phyloP scores from a whole-genome alignment of 2,797 vertebrate genomes.

The Lycodopsis pacificus region DNA sequence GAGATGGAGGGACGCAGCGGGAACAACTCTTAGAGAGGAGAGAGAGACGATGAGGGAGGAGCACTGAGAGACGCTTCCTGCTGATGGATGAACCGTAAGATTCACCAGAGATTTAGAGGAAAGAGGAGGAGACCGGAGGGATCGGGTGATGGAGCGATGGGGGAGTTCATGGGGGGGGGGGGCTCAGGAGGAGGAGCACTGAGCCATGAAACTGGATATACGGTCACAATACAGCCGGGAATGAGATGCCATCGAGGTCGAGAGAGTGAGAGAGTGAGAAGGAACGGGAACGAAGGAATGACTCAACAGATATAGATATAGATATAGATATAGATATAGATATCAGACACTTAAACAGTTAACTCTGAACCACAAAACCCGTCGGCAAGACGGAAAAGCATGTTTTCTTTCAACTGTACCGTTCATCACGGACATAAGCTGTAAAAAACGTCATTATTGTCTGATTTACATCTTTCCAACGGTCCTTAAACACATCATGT shows the following conservation, averaged over 20 bases:
- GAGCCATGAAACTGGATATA: conserved; percentile 53
- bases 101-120: conserved; percentile 14
- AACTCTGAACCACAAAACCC: too few relatives aligned
- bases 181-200: conserved; percentile 2
- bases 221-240: conserved; percentile 36
- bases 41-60: neutral
- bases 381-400: too few relatives aligned
- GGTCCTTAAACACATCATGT: too few relatives aligned
- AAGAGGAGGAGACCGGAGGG: neutral
- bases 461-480: too few relatives aligned
- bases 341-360: neutral
- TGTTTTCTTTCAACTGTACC: too few relatives aligned
- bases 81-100: conserved; percentile 15
- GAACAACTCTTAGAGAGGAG: conserved; percentile 5
- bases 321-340: too few relatives aligned
- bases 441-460: too few relatives aligned
- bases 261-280: conserved; percentile 33
- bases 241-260: conserved; percentile 43
- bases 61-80: neutral
- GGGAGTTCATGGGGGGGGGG: conserved; percentile 3
- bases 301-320: neutral
- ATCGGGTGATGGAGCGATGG: conserved; percentile 16
- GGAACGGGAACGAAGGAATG: neutral
- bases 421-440: too few relatives aligned
- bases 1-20: neutral